Evolutionary conservation across 1,140 invertebrate species (phyloP), one percentile per base, ranked within the genome.

Genomic region (Chironomus tepperi): DNA sequence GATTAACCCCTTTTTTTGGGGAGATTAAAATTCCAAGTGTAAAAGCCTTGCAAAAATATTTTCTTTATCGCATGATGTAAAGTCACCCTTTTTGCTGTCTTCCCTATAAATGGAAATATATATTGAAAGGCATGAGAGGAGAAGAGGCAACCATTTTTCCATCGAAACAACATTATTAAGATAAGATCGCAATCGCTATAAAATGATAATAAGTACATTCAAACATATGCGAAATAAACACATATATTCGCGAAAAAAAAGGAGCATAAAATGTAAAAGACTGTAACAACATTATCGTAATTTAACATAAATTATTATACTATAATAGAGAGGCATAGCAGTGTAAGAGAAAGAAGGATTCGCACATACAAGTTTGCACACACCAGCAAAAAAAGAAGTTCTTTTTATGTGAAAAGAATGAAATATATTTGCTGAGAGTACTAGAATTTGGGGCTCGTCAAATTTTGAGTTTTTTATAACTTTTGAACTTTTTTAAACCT

Each of bases 251-350:
- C 65, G 16, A 70, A 57, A 10, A 57, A n/a, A 10, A 57, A 57
- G 47, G 47, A n/a, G 47, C 9, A 57, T 34, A 34, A 34, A 34
- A 34, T 34, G 24, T 12, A 57, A 57, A 57, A 10, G 47, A 19
- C 65, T 70, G n/a, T 70, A 70, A 70, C 65, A 70, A 19, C 65
- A 70, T 70, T 70, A 70, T 21, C 65, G 65, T 70, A 70, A 70
- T 70, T 70, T 70, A 19, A 70, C 16, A 70, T 70, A 70, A 70
- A 70, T 70, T 70, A 70, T 70, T 70, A 70, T 70, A 9, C 16
- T n/a, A 57, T 57, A 57, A 21, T 21, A 70, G 18, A 70, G 65
- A 70, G 65, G 65, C 65, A 70, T 9, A 18, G n/a, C 9, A 12
- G 47, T 1, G 47, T 2, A 10, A 12, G 47, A 57, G n/a, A 7